phyloP scores from a whole-genome alignment of 2,888 invertebrate genomes.

The Drosophila diplacantha region DNA sequence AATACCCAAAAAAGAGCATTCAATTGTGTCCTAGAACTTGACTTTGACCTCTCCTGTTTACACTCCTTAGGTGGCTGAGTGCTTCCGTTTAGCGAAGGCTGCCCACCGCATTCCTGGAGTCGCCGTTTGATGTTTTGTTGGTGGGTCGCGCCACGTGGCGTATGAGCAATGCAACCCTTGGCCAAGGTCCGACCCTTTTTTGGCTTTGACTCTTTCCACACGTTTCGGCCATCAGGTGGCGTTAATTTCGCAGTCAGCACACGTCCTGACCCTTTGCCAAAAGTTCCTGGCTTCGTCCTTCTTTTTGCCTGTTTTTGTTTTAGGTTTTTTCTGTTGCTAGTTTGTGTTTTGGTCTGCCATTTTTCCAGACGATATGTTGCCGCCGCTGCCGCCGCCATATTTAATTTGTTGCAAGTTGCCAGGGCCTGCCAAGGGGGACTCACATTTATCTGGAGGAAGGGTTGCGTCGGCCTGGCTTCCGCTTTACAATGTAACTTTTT shows the following conservation, averaged over 20 bases:
- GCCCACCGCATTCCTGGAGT: slow-evolving; percentile 17
- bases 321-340: slow-evolving; percentile 30
- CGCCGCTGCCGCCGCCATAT: slow-evolving; percentile 52
- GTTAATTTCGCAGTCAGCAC: slow-evolving; percentile 69
- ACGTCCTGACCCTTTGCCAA: slow-evolving; percentile 61
- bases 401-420: slow-evolving; percentile 64
- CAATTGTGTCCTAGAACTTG: not conserved
- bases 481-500: slow-evolving; percentile 46
- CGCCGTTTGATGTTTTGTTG: slow-evolving; percentile 43
- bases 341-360: slow-evolving; percentile 64
- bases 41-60: slow-evolving; percentile 15
- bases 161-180: slow-evolving; percentile 34
- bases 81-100: slow-evolving; percentile 23
- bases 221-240: slow-evolving; percentile 60
- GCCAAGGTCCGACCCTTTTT: slow-evolving; percentile 40
- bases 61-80: slow-evolving; percentile 21
- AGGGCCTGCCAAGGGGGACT: slow-evolving; percentile 4
- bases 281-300: slow-evolving; percentile 41
- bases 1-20: slow-evolving; percentile 11
- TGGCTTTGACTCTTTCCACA: slow-evolving; percentile 52
- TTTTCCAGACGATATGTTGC: slow-evolving; percentile 70
- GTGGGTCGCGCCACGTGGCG: slow-evolving; percentile 24
- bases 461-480: slow-evolving; percentile 47
- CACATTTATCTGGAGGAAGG: slow-evolving; percentile 12
- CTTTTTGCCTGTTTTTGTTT: slow-evolving; percentile 6